Base-by-base conservation (phyloP, 2,888 invertebrate genomes). In the Drosophila greeni region DNA sequence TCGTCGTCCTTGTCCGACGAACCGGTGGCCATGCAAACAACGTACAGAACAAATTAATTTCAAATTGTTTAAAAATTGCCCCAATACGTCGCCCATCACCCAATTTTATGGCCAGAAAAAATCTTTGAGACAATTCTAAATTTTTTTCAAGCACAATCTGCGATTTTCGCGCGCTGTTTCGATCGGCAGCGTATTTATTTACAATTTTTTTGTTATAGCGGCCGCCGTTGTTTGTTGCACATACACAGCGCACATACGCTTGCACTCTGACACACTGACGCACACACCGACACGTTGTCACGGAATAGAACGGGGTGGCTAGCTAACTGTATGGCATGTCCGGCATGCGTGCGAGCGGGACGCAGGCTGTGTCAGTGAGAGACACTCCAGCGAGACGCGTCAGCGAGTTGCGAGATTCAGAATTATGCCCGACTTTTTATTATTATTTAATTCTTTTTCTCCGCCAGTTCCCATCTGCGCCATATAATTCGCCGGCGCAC, bases 181-280 rank as follows among this genome's bases (percentile, higher is more conserved):
- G 31, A 40, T 16, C 4, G 18, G 26, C 23, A 29, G 33, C 12
- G n/a, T 65, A 43, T 62, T 70, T 61, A 65, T 76, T 76, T 58
- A 60, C 40, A 54, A 52, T 57, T 49, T 61, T 70, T 70, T 64
- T 42, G 16, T 65, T 65, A 42, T 58, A 61, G 57, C 61, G 49
- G 60, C 59, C 72, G 68, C 55, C 52, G 26, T 74, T 72, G 64
- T 65, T 69, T 69, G 68, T 57, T 53, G 53, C 65, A 66, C 52
- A 51, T 54, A 66, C 49, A 53, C 60, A 66, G 45, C 31, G 45
- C 37, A 60, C 57, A 71, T 47, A 60, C 53, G 39, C 42, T 33
- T 36, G 42, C 33, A 40, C 57, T 66, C 52, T 37, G 49, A 48
- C 54, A 48, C 68, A 65, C 48, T 37, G 51, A 59, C 57, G 52